Base-by-base conservation (phyloP, 2,888 invertebrate genomes). In the Zygothrica quintamaculata region DNA sequence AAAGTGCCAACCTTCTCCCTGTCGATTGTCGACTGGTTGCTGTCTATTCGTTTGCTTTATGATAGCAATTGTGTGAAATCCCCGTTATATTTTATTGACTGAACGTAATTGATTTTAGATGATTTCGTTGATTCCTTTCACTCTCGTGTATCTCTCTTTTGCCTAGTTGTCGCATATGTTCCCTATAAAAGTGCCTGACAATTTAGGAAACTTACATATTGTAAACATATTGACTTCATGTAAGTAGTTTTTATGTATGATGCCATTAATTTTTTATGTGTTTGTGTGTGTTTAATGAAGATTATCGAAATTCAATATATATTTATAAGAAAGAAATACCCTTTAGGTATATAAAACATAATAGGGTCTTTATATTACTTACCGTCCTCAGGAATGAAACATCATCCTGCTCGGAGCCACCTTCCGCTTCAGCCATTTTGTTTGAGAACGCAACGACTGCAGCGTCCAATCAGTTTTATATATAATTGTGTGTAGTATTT, bases 371-470 rank as follows among this genome's bases (percentile, higher is more conserved):
- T n/a, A n/a, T 22, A 22, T 4, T 72, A 93, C 96, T 95, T 92
- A 99, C 99, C 95, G 99, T 99, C 90, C 99, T 95, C 89, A 99
- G 94, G 93, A 99, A 99, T 92, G 99, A 99, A 92, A 99, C 98
- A 94, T 99, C 99, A 95, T 99, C 99, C 93, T 99, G 99, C 93
- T 99, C 99, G 90, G 98, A 98, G 81, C 97, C 96, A 90, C 97
- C 98, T 92, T 97, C 97, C 90, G 96, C 96, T 93, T 97, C 97
- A 90, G 97, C 97, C 97, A 97, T 97, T 76, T 85, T 88, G 70
- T 44, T 64, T 55, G 74, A 58, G 70, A 59, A 65, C 73, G 80
- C 85, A 87, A 82, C 82, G 77, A 84, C 80, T 78, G 77, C 75
- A 70, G 87, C 88, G 72, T 57, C 71, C 65, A 69, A 68, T 62